These are phyloP conservation scores for Caerostris extrusa DNA, from an alignment of 1,140 invertebrate genomes.

Conservation along the genomic window DNA sequence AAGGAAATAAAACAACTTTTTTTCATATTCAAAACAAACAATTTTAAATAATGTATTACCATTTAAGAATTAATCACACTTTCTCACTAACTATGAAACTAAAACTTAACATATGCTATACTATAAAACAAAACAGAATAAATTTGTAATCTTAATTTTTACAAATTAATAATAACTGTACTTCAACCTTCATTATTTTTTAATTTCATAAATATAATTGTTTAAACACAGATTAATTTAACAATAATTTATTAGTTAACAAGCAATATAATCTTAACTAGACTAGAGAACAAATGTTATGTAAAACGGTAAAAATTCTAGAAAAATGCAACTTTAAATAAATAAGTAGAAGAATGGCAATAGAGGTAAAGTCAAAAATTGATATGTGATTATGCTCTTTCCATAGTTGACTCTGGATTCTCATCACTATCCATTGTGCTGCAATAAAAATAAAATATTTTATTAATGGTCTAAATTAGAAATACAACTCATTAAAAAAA, in stretches of 20 bases:
- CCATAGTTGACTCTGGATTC: not conserved
- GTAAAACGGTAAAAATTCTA: conserved; percentile 27
- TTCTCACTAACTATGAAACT: too few relatives aligned
- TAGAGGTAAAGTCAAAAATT: not conserved
- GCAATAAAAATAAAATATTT: not conserved
- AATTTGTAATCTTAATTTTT: too few relatives aligned
- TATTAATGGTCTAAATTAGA: not conserved
- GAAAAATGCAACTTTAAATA: conserved; percentile 32
- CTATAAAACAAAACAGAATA: too few relatives aligned
- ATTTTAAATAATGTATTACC: too few relatives aligned
- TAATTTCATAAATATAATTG: too few relatives aligned
- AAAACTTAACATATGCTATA: too few relatives aligned
- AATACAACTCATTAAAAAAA: not conserved
- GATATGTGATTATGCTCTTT: not conserved
- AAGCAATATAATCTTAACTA: conserved; percentile 38
- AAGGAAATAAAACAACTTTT: too few relatives aligned
- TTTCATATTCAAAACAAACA: too few relatives aligned
- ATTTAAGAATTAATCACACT: too few relatives aligned
- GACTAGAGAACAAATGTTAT: conserved; percentile 45
- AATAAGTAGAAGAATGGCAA: not conserved
- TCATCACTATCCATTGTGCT: not conserved
- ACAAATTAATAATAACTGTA: too few relatives aligned
- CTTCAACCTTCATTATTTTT: too few relatives aligned
- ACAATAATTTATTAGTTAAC: conserved; percentile 37
- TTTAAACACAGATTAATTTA: not conserved